Conservation (phyloP, 2,888 invertebrate genomes). For the Drosophila paranaensis region DNA sequence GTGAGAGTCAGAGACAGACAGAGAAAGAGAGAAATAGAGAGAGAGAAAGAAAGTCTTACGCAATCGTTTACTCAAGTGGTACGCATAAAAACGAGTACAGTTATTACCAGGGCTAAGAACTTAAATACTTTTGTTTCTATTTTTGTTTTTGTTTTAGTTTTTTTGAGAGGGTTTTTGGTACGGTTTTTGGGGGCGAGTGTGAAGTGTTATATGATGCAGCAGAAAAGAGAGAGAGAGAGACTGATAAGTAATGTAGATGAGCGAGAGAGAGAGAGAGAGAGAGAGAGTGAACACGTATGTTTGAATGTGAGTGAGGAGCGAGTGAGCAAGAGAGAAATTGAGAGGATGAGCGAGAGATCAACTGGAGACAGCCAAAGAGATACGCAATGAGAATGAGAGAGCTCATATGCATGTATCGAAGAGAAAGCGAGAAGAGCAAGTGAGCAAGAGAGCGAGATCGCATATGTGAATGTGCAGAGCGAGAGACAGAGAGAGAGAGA, state of each 20-base stretch:
- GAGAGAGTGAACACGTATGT: background rate
- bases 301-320: background rate
- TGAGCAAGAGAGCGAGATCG: slow-evolving; percentile 2
- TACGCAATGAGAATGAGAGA: too few relatives aligned
- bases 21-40: slow-evolving; percentile 41
- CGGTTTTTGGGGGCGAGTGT: slow-evolving; percentile 28
- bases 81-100: slow-evolving; percentile 57
- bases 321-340: background rate
- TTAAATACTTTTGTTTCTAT: slow-evolving; percentile 11
- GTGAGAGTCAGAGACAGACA: slow-evolving; percentile 1
- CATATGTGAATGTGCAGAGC: slow-evolving; percentile 5
- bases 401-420: too few relatives aligned
- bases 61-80: slow-evolving; percentile 56
- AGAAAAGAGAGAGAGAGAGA: background rate
- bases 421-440: background rate
- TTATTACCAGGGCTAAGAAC: slow-evolving; percentile 49
- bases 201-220: slow-evolving; percentile 35
- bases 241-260: too few relatives aligned
- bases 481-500: slow-evolving; percentile 1
- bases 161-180: slow-evolving; percentile 14
- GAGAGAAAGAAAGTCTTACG: slow-evolving; percentile 43
- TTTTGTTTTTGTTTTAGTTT: background rate
- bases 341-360: background rate
- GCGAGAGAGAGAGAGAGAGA: background rate
- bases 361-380: background rate